These are phyloP conservation scores for Meteorus sp. DNA, from an alignment of 1,140 invertebrate genomes.

Conservation along the genomic window DNA sequence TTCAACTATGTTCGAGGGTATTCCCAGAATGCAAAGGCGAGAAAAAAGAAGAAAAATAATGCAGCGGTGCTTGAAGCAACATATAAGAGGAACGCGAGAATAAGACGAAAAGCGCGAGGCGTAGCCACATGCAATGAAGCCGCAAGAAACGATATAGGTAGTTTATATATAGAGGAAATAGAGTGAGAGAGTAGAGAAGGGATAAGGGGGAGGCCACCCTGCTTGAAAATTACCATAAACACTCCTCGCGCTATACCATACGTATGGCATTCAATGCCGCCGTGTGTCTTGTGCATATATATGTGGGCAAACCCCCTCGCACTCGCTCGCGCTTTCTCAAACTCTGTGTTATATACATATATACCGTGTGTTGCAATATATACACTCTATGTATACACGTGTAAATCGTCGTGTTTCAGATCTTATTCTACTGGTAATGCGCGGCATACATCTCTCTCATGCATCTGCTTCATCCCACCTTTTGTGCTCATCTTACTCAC, in stretches of 20 bases:
- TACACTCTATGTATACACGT: slow-evolving; percentile 39
- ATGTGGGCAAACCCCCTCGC: not conserved
- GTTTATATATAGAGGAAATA: too few species aligned
- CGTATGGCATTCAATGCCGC: slow-evolving; percentile 29
- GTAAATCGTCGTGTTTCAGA: slow-evolving; percentile 47
- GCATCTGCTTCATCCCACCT: slow-evolving; percentile 24
- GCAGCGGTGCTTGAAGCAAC: too few species aligned
- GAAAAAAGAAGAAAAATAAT: too few species aligned
- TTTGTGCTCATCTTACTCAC: slow-evolving; percentile 14
- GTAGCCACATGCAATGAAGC: slow-evolving; percentile 33
- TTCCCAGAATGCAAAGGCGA: too few species aligned
- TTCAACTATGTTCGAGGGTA: too few species aligned
- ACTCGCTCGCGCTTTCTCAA: not conserved
- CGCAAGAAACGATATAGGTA: too few species aligned
- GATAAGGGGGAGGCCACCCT: slow-evolving; percentile 37
- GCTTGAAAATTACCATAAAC: slow-evolving; percentile 48
- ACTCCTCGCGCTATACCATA: slow-evolving; percentile 31
- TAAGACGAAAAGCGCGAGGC: not conserved
- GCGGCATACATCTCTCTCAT: not conserved
- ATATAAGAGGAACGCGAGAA: not conserved
- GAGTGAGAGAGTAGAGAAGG: too few species aligned
- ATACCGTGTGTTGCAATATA: too few species aligned
- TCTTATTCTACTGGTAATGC: slow-evolving; percentile 38
- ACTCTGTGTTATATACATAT: too few species aligned
- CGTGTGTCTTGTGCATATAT: not conserved